Evolutionary conservation across 2,113 vertebrate species (phyloP), one percentile per base, ranked within the genome.

Genomic region (Arothron firmamentum): DNA sequence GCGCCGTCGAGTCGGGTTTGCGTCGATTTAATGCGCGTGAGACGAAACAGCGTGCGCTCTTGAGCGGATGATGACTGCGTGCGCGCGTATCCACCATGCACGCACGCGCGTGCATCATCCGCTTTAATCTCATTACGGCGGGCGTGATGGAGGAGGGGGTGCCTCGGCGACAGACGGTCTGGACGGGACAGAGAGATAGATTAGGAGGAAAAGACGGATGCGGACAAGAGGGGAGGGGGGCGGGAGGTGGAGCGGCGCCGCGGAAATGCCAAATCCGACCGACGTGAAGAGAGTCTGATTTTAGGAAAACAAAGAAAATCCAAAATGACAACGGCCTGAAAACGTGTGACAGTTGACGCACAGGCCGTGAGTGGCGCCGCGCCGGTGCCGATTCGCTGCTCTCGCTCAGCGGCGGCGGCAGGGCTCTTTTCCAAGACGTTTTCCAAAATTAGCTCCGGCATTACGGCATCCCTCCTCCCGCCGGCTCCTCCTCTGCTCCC

Each of bases 91-190:
- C 72, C 86, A 23, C 21, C 21, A 3, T 23, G 21, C 21, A 23
- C 21, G 21, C 21, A 23, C 21, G 21, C 21, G 3, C 21, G 21
- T 3, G 21, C 1, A 28, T 28, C 25, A 5, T 73, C 62, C 68
- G 77, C 80, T 83, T 83, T 89, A 89, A 90, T 89, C 85, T 85
- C 83, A 90, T 89, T 90, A 90, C 65, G 11, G 57, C 85, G 88
- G 82, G 83, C 77, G 62, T 87, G 83, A 85, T 79, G 75, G 70
- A 78, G 79, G 71, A 77, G 70, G 65, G 78, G 75, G 79, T 54
- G 66, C 15, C 56, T 71, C 49, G 71, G 70, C 55, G 78, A 83
- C 86, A 87, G 87, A 85, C 82, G 77, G 85, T 67, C 76, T 77
- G 78, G 86, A 60, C 81, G 82, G 84, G 86, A 86, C 74, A 77